These are phyloP conservation scores for Morone saxatilis DNA, from an alignment of 2,113 vertebrate genomes.

Conservation along the genomic window DNA sequence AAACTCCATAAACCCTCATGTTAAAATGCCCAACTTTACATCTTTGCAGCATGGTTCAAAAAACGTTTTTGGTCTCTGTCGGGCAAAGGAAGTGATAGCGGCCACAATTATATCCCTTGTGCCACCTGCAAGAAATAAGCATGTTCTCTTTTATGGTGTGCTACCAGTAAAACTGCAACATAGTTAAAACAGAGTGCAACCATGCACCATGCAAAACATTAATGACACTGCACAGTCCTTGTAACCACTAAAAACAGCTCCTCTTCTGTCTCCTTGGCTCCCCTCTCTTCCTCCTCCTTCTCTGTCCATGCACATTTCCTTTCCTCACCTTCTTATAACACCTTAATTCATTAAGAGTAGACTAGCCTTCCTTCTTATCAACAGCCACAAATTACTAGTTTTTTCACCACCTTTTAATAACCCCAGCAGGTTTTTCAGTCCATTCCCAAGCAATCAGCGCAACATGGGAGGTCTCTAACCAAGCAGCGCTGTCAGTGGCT, in stretches of 20 bases:
- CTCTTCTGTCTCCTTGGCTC: conserved; percentile 14
- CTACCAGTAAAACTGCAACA: background rate
- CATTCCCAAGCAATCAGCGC: conserved; percentile 63
- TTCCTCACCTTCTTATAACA: conserved; percentile 40
- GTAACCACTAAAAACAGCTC: conserved; percentile 12
- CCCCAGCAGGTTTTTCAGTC: conserved; percentile 57
- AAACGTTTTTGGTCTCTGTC: background rate
- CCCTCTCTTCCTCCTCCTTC: background rate
- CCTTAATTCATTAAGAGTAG: conserved; percentile 48
- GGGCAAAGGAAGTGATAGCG: background rate
- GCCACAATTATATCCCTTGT: background rate
- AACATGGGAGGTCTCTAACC: conserved; percentile 66
- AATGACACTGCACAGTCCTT: background rate
- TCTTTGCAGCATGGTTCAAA: too few species aligned
- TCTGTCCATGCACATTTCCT: conserved; percentile 33
- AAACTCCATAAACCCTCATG: too few species aligned
- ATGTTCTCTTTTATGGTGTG: background rate
- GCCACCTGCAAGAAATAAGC: background rate
- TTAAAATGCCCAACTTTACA: too few species aligned
- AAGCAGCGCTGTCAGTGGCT: conserved; percentile 56
- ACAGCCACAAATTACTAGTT: conserved; percentile 43
- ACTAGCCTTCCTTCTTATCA: conserved; percentile 45
- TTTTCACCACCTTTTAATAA: conserved; percentile 44
- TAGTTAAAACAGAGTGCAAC: background rate
- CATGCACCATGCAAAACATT: background rate